Base-by-base conservation (phyloP, 2,888 invertebrate species). In the Odontomyia ornata region DNA sequence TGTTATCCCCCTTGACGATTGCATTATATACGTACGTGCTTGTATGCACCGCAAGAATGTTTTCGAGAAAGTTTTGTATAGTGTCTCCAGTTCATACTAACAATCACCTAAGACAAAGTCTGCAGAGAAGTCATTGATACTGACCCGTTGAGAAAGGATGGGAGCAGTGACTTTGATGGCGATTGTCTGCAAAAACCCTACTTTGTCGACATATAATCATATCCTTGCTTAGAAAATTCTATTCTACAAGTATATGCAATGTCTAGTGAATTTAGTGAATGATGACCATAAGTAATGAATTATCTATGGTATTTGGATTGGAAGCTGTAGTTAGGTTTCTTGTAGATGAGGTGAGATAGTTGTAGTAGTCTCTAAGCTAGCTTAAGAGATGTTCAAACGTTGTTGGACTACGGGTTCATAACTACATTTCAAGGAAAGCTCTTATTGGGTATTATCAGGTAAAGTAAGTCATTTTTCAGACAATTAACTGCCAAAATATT, bases 191-290 rank as follows among this genome's bases (percentile, higher is more conserved):
- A 13, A 60, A 60, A 25, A 60, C 57, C 4, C 4, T 18, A 60
- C n/a, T 36, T 60, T 23, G 4, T 25, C 57, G 1, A 25, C 57
- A 60, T 60, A 5, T 23, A 60, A 60, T 60, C 57, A 60, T 23
- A 60, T 25, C 4, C 4, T 23, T 13, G 13, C 3, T 23, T 60
- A 23, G 2, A 23, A 60, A 60, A 60, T n/a, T 2, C 23, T 60
- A 60, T 60, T 25, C 57, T 60, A 23, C 25, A n/a, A n/a, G n/a
- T n/a, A n/a, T n/a, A 60, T 23, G 57, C 25, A 52, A n/a, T 52
- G 52, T 52, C 52, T 52, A 18, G 13, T 18, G 52, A 15, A n/a
- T 4, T 15, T 3, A n/a, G 52, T n/a, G 52, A 52, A 52, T 52
- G 52, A 52, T 52, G 52, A 52, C 52, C 15, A 13, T 52, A 15